These are phyloP conservation scores for Bacillus rossius DNA, from an alignment of 1,140 invertebrate species.

Conservation along the genomic window DNA sequence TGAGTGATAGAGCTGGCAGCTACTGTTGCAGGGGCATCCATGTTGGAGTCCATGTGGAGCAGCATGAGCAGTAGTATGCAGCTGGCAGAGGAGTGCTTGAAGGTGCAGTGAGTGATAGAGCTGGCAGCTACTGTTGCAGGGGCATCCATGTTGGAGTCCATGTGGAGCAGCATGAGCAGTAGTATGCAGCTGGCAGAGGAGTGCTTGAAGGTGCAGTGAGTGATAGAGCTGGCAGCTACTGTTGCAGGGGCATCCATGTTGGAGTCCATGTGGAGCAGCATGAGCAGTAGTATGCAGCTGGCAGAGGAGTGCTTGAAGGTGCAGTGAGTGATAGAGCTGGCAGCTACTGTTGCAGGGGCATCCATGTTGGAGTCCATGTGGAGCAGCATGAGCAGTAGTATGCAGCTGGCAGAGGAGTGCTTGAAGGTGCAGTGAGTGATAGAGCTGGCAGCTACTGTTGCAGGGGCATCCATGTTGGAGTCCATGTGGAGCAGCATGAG, in stretches of 20 bases:
- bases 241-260: slow-evolving; percentile 71
- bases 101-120: too few relatives aligned
- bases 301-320: slow-evolving; percentile 85
- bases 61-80: slow-evolving; percentile 92
- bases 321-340: too few relatives aligned
- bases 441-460: too few relatives aligned
- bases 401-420: slow-evolving; percentile 90
- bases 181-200: slow-evolving; percentile 92
- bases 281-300: slow-evolving; percentile 90
- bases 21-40: slow-evolving; percentile 59
- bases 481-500: slow-evolving; percentile 94
- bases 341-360: slow-evolving; percentile 50
- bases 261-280: slow-evolving; percentile 91
- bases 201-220: slow-evolving; percentile 75
- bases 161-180: slow-evolving; percentile 90
- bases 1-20: too few relatives aligned
- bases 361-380: slow-evolving; percentile 94
- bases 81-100: slow-evolving; percentile 84
- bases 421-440: too few relatives aligned
- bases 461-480: slow-evolving; percentile 80
- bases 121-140: slow-evolving; percentile 46
- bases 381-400: slow-evolving; percentile 88
- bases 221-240: too few relatives aligned
- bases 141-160: slow-evolving; percentile 87
- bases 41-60: slow-evolving; percentile 92